These are phyloP conservation scores for Drosophila conformis DNA, from an alignment of 2,888 invertebrate species.

Conservation along the genomic window DNA sequence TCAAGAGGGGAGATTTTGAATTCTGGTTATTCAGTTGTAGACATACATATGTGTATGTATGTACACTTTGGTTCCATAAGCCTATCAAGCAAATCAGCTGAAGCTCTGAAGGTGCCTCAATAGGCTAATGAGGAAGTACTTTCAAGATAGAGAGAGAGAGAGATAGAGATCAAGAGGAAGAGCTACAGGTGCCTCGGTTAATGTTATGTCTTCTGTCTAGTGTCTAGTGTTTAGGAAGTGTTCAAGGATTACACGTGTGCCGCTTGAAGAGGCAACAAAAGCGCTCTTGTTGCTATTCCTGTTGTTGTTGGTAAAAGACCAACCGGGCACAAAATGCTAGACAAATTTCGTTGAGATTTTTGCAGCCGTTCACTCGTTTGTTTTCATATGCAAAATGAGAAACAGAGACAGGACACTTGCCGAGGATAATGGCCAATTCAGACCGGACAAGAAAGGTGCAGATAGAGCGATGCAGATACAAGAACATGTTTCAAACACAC, in stretches of 20 bases:
- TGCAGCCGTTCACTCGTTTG: constrained; percentile 67
- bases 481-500: constrained; percentile 38
- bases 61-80: constrained; percentile 34
- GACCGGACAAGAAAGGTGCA: constrained; percentile 15
- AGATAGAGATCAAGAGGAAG: not conserved
- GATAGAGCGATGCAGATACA: constrained; percentile 31
- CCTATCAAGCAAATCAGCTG: constrained; percentile 46
- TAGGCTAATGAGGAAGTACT: constrained; percentile 62
- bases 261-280: constrained; percentile 54
- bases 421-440: constrained; percentile 37
- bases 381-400: constrained; percentile 75
- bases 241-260: constrained; percentile 69
- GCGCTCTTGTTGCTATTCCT: constrained; percentile 26
- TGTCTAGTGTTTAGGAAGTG: constrained; percentile 55
- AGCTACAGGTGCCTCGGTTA: constrained; percentile 25
- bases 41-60: not conserved
- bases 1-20: not conserved
- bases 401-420: constrained; percentile 34
- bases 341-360: constrained; percentile 8
- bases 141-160: constrained; percentile 2
- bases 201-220: constrained; percentile 12
- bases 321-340: constrained; percentile 32
- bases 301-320: constrained; percentile 52
- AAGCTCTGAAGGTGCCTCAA: constrained; percentile 35
- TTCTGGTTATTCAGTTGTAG: constrained; percentile 6